Evolutionary conservation across 2,888 invertebrate genomes (phyloP).

Genomic region (Andrena chrysosceles): DNA sequence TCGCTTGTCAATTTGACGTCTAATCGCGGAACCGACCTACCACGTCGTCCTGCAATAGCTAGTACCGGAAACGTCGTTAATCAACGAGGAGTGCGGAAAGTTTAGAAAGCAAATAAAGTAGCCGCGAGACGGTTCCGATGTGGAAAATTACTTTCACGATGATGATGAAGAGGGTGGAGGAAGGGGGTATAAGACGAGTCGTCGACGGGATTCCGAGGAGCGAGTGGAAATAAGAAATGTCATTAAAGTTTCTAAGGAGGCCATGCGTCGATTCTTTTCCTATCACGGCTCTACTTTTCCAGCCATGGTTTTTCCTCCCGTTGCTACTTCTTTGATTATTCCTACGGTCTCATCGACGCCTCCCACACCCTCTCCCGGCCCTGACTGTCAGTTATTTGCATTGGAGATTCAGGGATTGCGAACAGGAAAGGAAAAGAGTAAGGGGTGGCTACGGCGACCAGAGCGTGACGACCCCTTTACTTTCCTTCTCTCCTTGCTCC

Average conservation of each 20-base stretch:
- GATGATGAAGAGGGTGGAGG: slow-evolving; percentile 36
- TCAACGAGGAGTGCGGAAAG: slow-evolving; percentile 60
- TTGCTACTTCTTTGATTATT: slow-evolving; percentile 67
- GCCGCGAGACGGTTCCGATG: slow-evolving; percentile 50
- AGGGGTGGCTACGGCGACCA: background rate
- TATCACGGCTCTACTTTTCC: slow-evolving; percentile 42
- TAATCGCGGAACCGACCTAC: background rate
- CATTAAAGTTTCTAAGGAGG: slow-evolving; percentile 75
- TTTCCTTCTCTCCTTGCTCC: background rate
- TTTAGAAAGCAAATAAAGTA: slow-evolving; percentile 65
- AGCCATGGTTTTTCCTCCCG: slow-evolving; percentile 23
- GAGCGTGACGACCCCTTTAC: slow-evolving; percentile 1
- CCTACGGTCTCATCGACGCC: slow-evolving; percentile 54
- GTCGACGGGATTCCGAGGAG: slow-evolving; percentile 44
- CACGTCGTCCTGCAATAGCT: background rate
- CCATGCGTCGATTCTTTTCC: slow-evolving; percentile 73
- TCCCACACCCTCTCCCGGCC: background rate
- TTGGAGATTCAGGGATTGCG: slow-evolving; percentile 65
- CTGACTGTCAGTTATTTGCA: slow-evolving; percentile 66
- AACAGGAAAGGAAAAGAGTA: slow-evolving; percentile 16
- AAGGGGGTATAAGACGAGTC: slow-evolving; percentile 41
- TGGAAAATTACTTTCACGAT: slow-evolving; percentile 63
- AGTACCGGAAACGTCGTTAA: slow-evolving; percentile 61
- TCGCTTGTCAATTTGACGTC: slow-evolving; percentile 6
- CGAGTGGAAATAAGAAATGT: slow-evolving; percentile 77